A percentile compares a stretch with the other conserved stretches of the same genome.
phyloP scores from a whole-genome alignment of 2,113 vertebrate species.

The Lycaon pictus region DNA sequence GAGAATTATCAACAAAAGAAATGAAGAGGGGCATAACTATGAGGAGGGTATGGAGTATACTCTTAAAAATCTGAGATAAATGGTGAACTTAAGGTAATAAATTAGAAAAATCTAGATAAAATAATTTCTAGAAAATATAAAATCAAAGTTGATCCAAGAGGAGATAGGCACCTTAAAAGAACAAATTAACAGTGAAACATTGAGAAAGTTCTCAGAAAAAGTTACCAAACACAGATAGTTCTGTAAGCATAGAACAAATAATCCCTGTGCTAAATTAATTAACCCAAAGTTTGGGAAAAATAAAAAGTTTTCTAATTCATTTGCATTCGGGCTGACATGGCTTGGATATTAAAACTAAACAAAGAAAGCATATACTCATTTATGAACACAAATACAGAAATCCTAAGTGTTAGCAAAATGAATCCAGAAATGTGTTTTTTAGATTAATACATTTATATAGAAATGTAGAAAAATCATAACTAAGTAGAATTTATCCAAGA shows the following conservation, averaged over 20 bases:
- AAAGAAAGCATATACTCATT: not conserved
- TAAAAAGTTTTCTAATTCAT: not conserved
- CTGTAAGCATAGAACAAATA: not conserved
- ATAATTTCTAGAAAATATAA: slow-evolving; percentile 3
- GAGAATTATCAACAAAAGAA: not conserved
- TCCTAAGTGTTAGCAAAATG: not conserved
- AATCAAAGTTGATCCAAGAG: not conserved
- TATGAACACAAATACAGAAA: not conserved
- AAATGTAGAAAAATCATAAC: not conserved
- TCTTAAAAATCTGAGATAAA: not conserved
- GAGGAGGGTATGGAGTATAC: not conserved
- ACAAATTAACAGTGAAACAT: not conserved
- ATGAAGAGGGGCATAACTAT: not conserved
- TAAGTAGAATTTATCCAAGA: not conserved
- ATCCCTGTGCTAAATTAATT: not conserved
- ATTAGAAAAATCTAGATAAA: not conserved
- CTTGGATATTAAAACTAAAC: not conserved
- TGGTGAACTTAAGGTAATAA: slow-evolving; percentile 28
- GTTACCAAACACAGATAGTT: not conserved
- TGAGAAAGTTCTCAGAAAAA: not conserved
- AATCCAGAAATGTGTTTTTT: not conserved
- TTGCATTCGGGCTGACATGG: not conserved
- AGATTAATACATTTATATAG: not conserved
- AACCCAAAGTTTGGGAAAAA: not conserved
- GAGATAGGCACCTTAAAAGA: not conserved